Evolutionary conservation across 1,140 invertebrate species (phyloP).

Genomic region (Spodoptera litura): DNA sequence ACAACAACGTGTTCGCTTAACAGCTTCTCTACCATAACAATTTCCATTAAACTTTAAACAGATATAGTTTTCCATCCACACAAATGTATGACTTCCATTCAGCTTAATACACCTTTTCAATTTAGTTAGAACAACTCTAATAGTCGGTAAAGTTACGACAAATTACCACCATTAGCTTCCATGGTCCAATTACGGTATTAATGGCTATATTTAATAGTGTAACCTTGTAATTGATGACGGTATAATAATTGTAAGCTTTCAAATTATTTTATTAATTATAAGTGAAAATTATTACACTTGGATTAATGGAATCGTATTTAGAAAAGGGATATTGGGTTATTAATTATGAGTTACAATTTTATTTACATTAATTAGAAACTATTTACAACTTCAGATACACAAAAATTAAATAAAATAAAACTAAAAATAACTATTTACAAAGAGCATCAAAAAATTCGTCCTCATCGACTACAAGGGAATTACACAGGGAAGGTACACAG

Average conservation of each 20-base stretch:
- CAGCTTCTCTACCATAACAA: not conserved
- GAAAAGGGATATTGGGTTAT: too few species aligned
- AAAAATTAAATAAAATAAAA: too few species aligned
- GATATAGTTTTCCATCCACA: not conserved
- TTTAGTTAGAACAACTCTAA: not conserved
- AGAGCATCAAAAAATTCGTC: too few species aligned
- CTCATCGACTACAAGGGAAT: too few species aligned
- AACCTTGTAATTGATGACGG: constrained; percentile 2
- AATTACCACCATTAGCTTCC: constrained; percentile 1
- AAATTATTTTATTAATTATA: constrained; percentile 11
- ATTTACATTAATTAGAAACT: too few species aligned
- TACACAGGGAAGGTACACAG: too few species aligned
- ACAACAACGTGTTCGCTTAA: too few species aligned
- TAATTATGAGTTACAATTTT: too few species aligned
- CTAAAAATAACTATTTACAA: too few species aligned
- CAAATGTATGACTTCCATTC: constrained; percentile 20
- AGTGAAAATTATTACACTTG: not conserved
- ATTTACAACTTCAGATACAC: too few species aligned
- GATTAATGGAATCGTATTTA: not conserved
- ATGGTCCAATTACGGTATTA: constrained; percentile 20
- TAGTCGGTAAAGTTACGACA: not conserved
- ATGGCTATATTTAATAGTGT: constrained; percentile 12
- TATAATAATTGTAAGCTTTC: constrained; percentile 12
- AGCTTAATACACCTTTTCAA: constrained; percentile 8
- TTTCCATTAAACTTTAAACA: constrained; percentile 4